Evolutionary conservation across 2,113 vertebrate genomes (phyloP).

Genomic region (Crocuta crocuta): DNA sequence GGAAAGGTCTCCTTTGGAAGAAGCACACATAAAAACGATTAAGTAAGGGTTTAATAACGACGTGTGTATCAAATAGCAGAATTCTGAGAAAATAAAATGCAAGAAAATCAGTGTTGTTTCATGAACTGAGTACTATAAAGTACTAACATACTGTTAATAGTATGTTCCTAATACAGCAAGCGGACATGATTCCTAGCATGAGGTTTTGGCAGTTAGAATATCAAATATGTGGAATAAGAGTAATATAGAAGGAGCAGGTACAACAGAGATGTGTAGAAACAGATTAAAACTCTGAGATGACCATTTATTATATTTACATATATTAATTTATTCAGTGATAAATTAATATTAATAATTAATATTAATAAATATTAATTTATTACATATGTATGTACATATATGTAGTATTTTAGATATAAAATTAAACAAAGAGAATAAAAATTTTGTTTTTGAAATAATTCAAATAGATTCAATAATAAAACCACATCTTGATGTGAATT

Average conservation of each 20-base stretch:
- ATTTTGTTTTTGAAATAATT: not conserved
- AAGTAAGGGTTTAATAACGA: not conserved
- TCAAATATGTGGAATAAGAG: not conserved
- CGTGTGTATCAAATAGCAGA: not conserved
- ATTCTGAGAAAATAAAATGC: not conserved
- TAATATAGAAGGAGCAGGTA: not conserved
- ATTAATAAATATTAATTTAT: no score
- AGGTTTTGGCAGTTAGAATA: not conserved
- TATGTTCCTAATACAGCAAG: not conserved
- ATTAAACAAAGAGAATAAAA: not conserved
- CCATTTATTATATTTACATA: not conserved
- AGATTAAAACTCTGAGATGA: not conserved
- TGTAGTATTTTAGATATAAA: not conserved
- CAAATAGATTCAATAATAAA: not conserved
- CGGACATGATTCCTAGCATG: not conserved
- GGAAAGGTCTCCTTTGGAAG: not conserved
- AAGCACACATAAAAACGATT: not conserved
- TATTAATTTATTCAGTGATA: not conserved
- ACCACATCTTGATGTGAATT: not conserved
- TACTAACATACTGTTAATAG: not conserved
- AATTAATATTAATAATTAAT: no score
- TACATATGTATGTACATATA: not conserved
- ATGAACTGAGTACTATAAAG: not conserved
- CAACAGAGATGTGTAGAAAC: not conserved
- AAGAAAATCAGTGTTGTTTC: not conserved